Conservation (phyloP, 2,888 invertebrate genomes). For the Dioctria rufipes region DNA sequence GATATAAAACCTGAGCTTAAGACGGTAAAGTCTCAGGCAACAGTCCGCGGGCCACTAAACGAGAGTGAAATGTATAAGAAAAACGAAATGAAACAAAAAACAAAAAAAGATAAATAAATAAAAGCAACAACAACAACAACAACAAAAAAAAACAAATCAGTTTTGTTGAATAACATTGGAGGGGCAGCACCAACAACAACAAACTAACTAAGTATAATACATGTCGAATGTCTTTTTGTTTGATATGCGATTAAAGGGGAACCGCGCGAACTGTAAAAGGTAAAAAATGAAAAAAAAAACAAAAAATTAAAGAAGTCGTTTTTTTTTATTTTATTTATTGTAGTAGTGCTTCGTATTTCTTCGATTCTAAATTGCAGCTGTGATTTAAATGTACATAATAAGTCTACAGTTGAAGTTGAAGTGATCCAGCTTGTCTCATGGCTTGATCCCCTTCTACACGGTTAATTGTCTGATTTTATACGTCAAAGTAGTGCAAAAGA, state of each 20-base stretch:
- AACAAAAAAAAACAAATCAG: neutral
- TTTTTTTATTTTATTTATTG: neutral
- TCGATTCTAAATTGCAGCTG: slow-evolving; percentile 22
- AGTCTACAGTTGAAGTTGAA: neutral
- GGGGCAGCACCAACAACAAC: slow-evolving; percentile 27
- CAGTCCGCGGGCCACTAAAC: slow-evolving; percentile 47
- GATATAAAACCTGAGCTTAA: slow-evolving; percentile 46
- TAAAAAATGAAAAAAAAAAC: slow-evolving; percentile 10
- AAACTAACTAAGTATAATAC: neutral
- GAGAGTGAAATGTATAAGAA: slow-evolving; percentile 51
- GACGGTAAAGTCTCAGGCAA: slow-evolving; percentile 36
- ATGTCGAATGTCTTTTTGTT: slow-evolving; percentile 27
- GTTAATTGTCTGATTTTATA: neutral
- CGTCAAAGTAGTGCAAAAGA: neutral
- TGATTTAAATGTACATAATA: neutral
- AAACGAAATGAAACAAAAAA: slow-evolving; percentile 36
- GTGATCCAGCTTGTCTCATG: slow-evolving; percentile 9
- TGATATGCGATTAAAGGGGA: slow-evolving; percentile 43
- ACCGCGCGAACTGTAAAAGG: neutral
- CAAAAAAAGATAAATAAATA: slow-evolving; percentile 1
- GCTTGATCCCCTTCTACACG: neutral
- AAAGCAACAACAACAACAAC: neutral
- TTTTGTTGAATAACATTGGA: slow-evolving; percentile 50
- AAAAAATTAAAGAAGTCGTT: slow-evolving; percentile 16
- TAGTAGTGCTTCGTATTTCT: neutral